phyloP scores from a whole-genome alignment of 2,888 invertebrate species.

The Petrolisthes manimaculis region DNA sequence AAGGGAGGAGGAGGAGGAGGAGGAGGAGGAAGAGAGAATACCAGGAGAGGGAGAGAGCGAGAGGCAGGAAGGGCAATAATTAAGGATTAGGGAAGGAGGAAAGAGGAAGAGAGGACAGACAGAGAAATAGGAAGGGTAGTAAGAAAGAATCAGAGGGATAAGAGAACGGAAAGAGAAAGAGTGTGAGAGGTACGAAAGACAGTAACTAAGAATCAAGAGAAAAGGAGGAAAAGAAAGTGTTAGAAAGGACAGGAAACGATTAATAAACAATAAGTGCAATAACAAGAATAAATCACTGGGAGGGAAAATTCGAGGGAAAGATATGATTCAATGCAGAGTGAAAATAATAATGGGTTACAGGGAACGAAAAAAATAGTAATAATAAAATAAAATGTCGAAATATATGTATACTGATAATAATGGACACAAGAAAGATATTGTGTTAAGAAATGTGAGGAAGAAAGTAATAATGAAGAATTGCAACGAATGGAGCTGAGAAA shows the following conservation, averaged over 20 bases:
- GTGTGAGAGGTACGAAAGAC: not conserved
- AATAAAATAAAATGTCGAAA: not conserved
- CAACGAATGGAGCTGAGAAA: no score
- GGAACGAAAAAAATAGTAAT: not conserved
- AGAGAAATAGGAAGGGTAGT: no score
- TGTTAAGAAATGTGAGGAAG: not conserved
- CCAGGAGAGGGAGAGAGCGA: no score
- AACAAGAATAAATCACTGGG: not conserved
- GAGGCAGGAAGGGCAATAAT: no score
- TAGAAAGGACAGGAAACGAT: not conserved
- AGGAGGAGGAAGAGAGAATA: no score
- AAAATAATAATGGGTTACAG: not conserved
- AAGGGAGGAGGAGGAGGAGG: no score
- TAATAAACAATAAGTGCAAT: not conserved
- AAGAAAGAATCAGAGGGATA: no score
- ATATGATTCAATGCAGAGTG: not conserved
- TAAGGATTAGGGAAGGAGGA: no score
- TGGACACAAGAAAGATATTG: no score
- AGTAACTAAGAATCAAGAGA: not conserved
- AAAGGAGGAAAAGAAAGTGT: not conserved
- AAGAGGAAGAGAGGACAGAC: no score
- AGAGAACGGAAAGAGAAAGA: no score
- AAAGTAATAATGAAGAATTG: not conserved
- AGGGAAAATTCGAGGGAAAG: not conserved
- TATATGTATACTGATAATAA: not conserved